A percentile compares a stretch with the other conserved stretches of the same genome.
Conservation (phyloP, 1,140 invertebrate genomes). For the Stenopsyche tienmushanensis region DNA sequence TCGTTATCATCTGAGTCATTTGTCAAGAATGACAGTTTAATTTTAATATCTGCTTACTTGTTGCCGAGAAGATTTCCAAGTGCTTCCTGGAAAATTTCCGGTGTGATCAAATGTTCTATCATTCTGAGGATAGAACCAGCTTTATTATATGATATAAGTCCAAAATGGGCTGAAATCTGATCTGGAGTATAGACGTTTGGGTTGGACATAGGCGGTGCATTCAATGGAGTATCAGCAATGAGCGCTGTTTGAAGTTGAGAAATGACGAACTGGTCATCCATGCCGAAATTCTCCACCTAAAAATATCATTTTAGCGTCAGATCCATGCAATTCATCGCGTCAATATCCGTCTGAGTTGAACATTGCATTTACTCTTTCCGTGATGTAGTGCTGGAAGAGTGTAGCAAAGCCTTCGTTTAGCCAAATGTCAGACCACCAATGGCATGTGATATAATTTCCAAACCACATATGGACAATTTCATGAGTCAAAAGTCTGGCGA, state of each 20-base stretch:
- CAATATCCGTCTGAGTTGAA: no score
- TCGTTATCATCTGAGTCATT: no score
- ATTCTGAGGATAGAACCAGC: slow-evolving; percentile 72
- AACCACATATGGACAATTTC: slow-evolving; percentile 70
- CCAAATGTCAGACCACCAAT: no score
- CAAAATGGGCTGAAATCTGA: slow-evolving; percentile 60
- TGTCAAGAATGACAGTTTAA: no score
- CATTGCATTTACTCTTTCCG: slow-evolving; percentile 47
- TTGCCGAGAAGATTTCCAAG: slow-evolving; percentile 43
- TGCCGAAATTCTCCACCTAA: background rate
- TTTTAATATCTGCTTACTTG: slow-evolving; percentile 38
- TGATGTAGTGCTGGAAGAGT: slow-evolving; percentile 41
- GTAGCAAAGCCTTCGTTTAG: slow-evolving; percentile 68
- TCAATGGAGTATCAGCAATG: slow-evolving; percentile 45
- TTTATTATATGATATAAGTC: slow-evolving; percentile 63
- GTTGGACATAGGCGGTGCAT: slow-evolving; percentile 46
- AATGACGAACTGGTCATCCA: slow-evolving; percentile 43
- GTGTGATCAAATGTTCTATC: slow-evolving; percentile 70
- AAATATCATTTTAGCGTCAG: no score
- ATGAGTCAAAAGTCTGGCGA: slow-evolving; percentile 61
- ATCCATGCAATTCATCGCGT: no score
- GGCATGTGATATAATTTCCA: no score
- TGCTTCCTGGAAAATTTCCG: slow-evolving; percentile 63
- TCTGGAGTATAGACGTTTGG: slow-evolving; percentile 51
- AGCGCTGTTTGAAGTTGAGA: slow-evolving; percentile 49